Evolutionary conservation across 2,888 invertebrate species (phyloP), one percentile per base, ranked within the genome.

Genomic region (Luperina nickerlii): DNA sequence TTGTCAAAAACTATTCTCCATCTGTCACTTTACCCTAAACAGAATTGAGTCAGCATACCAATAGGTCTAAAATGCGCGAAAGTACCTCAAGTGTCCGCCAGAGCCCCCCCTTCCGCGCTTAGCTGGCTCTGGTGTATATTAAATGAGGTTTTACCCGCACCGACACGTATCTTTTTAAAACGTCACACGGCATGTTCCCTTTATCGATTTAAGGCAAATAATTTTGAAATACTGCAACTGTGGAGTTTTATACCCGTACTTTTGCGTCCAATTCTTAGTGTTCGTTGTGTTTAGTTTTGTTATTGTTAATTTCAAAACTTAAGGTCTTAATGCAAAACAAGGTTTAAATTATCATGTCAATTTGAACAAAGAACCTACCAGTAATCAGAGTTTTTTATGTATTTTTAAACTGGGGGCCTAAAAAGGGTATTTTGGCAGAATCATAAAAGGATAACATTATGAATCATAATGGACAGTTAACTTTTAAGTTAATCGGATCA

Each of bases 61-160:
- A 90, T 89, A 84, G 83, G 77, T 88, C 83, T 91, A 91, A 92
- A 93, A 92, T 93, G 92, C 92, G 92, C 91, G 91, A 92, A 94
- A 92, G 90, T 90, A 90, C 85, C 87, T 80, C 82, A 86, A 72
- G 82, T 84, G 75, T 71, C 65, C 79, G 76, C 32, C 74, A 70
- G 78, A 85, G 87, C 82, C 82, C 83, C 83, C 87, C 90, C 90
- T 94, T 92, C 93, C 94, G 88, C 91, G 92, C 92, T 95, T 94
- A 95, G 89, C 88, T 85, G 86, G 83, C 91, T 89, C 93, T 94
- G 91, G 92, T 95, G 95, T 95, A 95, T 95, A 94, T 92, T 91
- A 95, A 95, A 96, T 95, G 94, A 95, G 94, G 94, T 92, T 94
- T 94, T 95, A 94, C 95, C 94, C 90, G 87, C 89, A 91, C 91